Conservation (phyloP, 2,113 vertebrate genomes). For the Trogon melanurus region DNA sequence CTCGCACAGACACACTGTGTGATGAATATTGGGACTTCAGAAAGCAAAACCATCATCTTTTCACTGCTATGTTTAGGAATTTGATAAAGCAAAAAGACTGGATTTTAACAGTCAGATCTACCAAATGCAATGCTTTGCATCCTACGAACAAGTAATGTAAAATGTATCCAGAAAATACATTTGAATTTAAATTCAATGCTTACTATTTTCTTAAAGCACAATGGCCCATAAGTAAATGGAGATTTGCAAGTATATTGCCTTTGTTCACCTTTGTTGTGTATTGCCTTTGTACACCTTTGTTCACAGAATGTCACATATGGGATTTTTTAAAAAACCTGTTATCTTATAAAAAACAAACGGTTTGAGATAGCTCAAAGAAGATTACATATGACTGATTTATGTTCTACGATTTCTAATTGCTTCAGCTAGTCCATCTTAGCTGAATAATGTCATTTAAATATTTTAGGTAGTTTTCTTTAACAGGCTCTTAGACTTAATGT, state of each 20-base stretch:
- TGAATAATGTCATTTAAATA: conserved; percentile 62
- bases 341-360: neutral
- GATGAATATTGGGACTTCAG: neutral
- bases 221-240: neutral
- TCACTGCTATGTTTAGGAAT: neutral
- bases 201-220: neutral
- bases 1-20: fast-evolving
- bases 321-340: neutral
- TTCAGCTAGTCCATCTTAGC: conserved; percentile 41
- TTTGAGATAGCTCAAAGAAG: neutral
- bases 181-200: neutral
- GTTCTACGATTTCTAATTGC: conserved; percentile 50
- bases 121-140: neutral
- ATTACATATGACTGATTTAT: conserved; percentile 28
- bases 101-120: neutral
- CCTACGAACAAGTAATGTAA: neutral
- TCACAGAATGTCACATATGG: neutral
- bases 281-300: neutral
- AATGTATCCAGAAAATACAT: neutral
- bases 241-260: neutral
- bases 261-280: neutral
- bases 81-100: neutral
- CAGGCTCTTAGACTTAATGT: conserved; percentile 64
- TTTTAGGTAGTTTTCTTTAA: conserved; percentile 72
- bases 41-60: neutral